phyloP scores from a whole-genome alignment of 2,888 invertebrate species.

The Sesamia inferens region DNA sequence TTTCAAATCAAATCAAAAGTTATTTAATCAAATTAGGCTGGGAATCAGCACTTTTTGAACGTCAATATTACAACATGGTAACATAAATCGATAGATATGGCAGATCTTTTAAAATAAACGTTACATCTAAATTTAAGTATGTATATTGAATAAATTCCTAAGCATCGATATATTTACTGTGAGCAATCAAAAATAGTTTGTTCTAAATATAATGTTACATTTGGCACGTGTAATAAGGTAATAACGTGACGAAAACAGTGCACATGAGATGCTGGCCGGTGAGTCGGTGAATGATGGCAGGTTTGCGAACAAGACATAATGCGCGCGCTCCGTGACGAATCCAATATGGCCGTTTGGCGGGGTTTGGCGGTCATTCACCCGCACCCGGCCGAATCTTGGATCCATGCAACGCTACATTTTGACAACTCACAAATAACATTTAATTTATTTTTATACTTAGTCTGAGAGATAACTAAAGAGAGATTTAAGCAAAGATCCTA shows the following conservation, averaged over 20 bases:
- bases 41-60: too few species aligned
- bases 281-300: conserved; percentile 56
- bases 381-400: conserved; percentile 79
- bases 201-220: conserved; percentile 54
- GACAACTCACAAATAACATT: conserved; percentile 71
- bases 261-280: conserved; percentile 53
- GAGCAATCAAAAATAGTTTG: conserved; percentile 43
- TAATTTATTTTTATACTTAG: conserved; percentile 31
- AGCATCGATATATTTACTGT: conserved; percentile 44
- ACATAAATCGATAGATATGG: conserved; percentile 23
- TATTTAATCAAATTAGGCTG: too few species aligned
- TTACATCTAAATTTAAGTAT: conserved; percentile 27
- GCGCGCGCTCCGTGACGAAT: conserved; percentile 88
- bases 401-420: conserved; percentile 77
- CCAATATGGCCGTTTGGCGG: conserved; percentile 87
- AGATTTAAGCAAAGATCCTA: neutral
- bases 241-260: conserved; percentile 51
- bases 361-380: conserved; percentile 88
- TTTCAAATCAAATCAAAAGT: conserved; percentile 11
- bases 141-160: conserved; percentile 49
- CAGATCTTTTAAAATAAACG: conserved; percentile 42
- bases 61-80: conserved; percentile 3
- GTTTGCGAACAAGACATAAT: conserved; percentile 80
- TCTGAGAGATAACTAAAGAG: conserved; percentile 18
- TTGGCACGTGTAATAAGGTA: conserved; percentile 54